Evolutionary conservation across 2,888 invertebrate genomes (phyloP), one percentile per base, ranked within the genome.

Genomic region (Caradrina kadenii): DNA sequence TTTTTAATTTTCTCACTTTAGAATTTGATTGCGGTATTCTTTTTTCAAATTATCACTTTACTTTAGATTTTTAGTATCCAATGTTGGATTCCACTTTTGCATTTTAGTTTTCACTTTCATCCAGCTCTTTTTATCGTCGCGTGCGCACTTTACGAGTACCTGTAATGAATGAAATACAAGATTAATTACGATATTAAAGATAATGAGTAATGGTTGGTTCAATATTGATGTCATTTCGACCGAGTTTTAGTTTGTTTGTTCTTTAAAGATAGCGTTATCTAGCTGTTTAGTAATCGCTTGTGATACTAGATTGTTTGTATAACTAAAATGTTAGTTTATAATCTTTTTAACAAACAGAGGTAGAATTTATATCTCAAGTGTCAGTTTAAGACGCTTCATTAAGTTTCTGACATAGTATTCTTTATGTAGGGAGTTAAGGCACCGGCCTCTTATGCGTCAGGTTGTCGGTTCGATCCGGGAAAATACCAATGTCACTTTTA

Each of bases 191-290:
- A 63, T 49, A 56, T 49, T 11, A 22, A 39, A 70, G 80, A 77
- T 83, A 73, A 76, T 80, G 80, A 83, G 74, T 80, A 80, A 84
- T 83, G 2, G 56, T 68, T 81, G 79, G 82, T 80, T 76, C 84
- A 82, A 86, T 84, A 82, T 86, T 89, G 91, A 87, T 85, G 85
- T 89, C 88, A 89, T 74, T 83, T 50, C 54, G 62, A 55, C 74
- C 63, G 61, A 39, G 45, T 71, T 68, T 70, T 31, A 66, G 63
- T 65, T 74, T 73, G 76, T 76, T 76, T 67, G 58, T 54, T 39
- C 48, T 21, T 22, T 10, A 11, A 60, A 68, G 82, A 83, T 85
- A 83, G 19, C 17, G 73, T 78, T 85, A 84, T 84, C 84, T 45
- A 50, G n/a, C 5, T 55, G 53, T 73, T 62, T 61, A 73, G 72